A percentile compares a stretch with the other conserved stretches of the same genome.
Conservation (phyloP, 2,113 vertebrate genomes). For the Paratilapia polleni region DNA sequence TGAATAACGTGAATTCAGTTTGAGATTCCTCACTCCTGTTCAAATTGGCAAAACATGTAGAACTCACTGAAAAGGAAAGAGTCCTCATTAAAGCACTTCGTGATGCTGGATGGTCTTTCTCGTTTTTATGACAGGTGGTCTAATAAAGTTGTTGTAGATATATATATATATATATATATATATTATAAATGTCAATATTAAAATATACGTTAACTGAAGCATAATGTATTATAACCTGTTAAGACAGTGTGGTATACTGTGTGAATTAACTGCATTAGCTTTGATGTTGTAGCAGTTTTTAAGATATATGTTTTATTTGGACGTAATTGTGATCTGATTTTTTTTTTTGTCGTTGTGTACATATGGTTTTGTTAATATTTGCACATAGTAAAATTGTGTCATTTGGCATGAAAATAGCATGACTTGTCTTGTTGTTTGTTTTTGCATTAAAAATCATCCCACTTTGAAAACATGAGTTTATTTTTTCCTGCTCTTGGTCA, state of each 20-base stretch:
- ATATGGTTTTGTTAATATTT: background rate
- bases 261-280: background rate
- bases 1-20: no score
- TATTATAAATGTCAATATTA: background rate
- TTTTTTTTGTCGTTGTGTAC: background rate
- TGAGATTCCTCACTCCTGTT: no score
- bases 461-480: no score
- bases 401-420: background rate
- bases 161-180: no score
- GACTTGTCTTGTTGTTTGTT: background rate
- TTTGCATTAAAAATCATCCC: slow-evolving; percentile 9
- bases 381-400: background rate
- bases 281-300: background rate
- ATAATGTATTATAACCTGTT: background rate
- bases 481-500: background rate
- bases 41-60: no score
- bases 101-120: no score
- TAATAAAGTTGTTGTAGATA: no score
- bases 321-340: background rate
- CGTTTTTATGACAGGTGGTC: no score
- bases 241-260: background rate
- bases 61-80: no score
- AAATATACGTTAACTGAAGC: background rate
- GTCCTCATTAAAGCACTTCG: no score
- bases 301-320: background rate